Evolutionary conservation across 2,797 vertebrate genomes (phyloP).

Genomic region (Erethizon dorsatum): DNA sequence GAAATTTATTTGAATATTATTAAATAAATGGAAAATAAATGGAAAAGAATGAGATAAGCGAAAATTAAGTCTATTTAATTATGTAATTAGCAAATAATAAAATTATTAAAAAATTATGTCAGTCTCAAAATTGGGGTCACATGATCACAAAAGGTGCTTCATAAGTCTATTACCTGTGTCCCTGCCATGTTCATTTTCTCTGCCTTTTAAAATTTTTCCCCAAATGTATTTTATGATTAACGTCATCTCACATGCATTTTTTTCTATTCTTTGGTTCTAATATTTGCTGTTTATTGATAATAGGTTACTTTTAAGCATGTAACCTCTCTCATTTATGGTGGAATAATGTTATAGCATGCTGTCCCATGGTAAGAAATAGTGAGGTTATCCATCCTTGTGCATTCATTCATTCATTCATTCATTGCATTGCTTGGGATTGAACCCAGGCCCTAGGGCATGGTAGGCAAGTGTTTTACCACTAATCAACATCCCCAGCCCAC

Average conservation of each 20-base stretch:
- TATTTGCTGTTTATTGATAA: slow-evolving; percentile 38
- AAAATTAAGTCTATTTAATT: slow-evolving; percentile 34
- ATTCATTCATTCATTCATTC: no score
- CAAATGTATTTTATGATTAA: slow-evolving; percentile 53
- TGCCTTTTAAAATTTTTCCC: not conserved
- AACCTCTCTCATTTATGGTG: not conserved
- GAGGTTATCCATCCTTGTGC: not conserved
- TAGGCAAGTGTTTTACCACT: not conserved
- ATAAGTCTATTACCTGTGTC: not conserved
- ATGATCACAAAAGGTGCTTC: not conserved
- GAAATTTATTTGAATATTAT: slow-evolving; percentile 58
- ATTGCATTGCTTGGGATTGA: not conserved
- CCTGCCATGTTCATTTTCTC: not conserved
- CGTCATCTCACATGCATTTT: not conserved
- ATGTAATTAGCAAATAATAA: slow-evolving; percentile 29
- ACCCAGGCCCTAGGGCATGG: not conserved
- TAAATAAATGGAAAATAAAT: not conserved
- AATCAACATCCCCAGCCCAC: no score
- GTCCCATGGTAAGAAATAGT: not conserved
- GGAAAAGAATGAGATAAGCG: slow-evolving; percentile 43
- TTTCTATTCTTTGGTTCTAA: slow-evolving; percentile 7
- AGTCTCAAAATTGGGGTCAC: slow-evolving; percentile 10
- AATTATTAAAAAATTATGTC: not conserved
- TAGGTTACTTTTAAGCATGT: slow-evolving; percentile 1
- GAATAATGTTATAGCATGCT: not conserved